Percentiles rank a stretch among this genome's conserved stretches.
These are phyloP conservation scores for Lysiphlebus fabarum DNA, from an alignment of 1,140 invertebrate genomes.

Conservation along the genomic window DNA sequence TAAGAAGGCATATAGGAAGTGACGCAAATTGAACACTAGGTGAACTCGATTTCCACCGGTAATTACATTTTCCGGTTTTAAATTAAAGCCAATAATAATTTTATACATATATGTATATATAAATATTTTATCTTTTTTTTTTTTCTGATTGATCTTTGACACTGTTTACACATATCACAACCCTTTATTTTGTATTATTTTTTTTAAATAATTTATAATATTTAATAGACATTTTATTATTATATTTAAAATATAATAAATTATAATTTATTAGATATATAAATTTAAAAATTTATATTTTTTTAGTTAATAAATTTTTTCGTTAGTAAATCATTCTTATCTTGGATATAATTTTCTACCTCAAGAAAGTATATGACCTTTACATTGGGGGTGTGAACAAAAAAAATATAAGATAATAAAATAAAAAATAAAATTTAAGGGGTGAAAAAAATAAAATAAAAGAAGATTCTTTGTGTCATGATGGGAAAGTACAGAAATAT, in stretches of 20 bases:
- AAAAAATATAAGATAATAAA: constrained; percentile 12
- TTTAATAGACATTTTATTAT: constrained; percentile 9
- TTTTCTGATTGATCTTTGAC: not conserved
- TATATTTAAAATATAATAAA: too few relatives aligned
- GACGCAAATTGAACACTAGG: constrained; percentile 50
- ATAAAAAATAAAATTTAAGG: constrained; percentile 4
- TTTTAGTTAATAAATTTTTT: constrained; percentile 27
- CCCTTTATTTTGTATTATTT: constrained; percentile 16
- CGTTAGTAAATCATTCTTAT: constrained; percentile 30
- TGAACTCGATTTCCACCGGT: constrained; percentile 52
- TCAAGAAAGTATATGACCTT: not conserved
- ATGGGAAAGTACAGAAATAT: too few relatives aligned
- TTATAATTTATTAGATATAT: too few relatives aligned
- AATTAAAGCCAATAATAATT: constrained; percentile 17
- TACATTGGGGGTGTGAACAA: not conserved
- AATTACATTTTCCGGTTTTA: constrained; percentile 47
- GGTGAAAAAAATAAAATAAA: constrained; percentile 9
- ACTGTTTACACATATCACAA: constrained; percentile 1
- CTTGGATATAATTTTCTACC: constrained; percentile 24
- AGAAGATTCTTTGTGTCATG: constrained; percentile 6
- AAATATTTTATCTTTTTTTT: not conserved
- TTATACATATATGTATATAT: too few relatives aligned
- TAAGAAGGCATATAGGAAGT: constrained; percentile 56
- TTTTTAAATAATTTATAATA: constrained; percentile 16
- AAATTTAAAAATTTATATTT: constrained; percentile 19